Base-by-base conservation (phyloP, 2,888 invertebrate species). In the Ariolimax columbianus region DNA sequence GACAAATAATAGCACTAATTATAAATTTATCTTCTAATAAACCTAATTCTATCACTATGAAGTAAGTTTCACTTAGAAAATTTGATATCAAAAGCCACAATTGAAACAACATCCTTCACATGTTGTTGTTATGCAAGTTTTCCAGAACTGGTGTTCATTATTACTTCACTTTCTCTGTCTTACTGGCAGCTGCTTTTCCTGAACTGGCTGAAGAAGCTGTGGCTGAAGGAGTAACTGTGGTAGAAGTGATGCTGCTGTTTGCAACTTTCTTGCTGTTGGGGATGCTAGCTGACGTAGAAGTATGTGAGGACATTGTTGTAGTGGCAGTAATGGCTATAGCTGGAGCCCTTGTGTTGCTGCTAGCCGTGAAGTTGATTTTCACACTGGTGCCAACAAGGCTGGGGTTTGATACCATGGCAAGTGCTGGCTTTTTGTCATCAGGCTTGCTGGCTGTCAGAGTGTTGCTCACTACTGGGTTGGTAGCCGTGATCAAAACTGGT, bases 341-440 rank as follows among this genome's bases (percentile, higher is more conserved):
- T 30, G 88, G 90, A 59, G 88, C 89, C 55, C 88, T 87, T 70
- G 84, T 84, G 72, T 84, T 83, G 26, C 47, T 84, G 77, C 84
- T 87, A 43, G 84, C 82, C 51, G 77, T 68, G n/a, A 81, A 33
- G 70, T 80, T 68, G 75, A 83, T 87, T 33, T 85, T 83, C 63
- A 78, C 72, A 77, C 84, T 82, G 72, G 86, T 73, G 9, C 84
- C 84, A 30, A 75, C 80, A 59, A 83, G 83, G 82, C 82, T 82
- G 30, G 85, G 83, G 40, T 85, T 85, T 40, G 85, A 85, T 11
- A 85, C 79, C 80, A 83, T 82, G 38, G 83, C 77, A n/a, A 83
- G 77, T 73, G 82, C 75, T 38, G 82, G 83, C 63, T 85, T 85
- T 36, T 85, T 85, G 3, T 82, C 82, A 19, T 85, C 85, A 26